Base-by-base conservation (phyloP, 2,888 invertebrate species). In the Cantharis nigra region DNA sequence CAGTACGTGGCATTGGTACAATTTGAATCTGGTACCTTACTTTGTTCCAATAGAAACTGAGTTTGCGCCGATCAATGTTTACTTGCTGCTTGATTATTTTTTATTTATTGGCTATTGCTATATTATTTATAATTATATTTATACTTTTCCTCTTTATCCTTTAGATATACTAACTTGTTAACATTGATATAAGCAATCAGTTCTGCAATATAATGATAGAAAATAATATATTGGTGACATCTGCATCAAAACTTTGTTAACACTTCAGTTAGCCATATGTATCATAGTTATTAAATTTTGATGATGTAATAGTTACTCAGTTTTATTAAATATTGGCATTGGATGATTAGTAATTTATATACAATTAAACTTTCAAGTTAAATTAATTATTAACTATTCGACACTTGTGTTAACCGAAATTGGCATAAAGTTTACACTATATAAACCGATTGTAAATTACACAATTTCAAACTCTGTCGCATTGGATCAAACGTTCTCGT, bases 381-480 rank as follows among this genome's bases (percentile, higher is more conserved):
- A 67, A 67, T 67, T 67, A 67, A 67, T 67, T 67, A 67, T 67
- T 26, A 67, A 67, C 20, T 67, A 26, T 26, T 67, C 16, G 65
- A 23, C 20, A 26, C 65, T 67, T 18, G 20, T 26, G 65, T 67
- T 23, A 23, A 67, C 26, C 26, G 23, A 23, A 67, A 67, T 67
- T 67, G 65, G 26, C 16, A 67, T 20, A 67, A 67, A 67, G 65
- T 67, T 67, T 67, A 26, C 65, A 72, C 72, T 73, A 73, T 26
- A 69, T 73, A 73, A 73, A 69, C 69, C 73, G 23, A 74, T 74
- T 74, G 74, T 74, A 70, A 70, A 74, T 74, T 74, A 74, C n/a
- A 74, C 74, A 69, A 74, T 63, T 69, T 74, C 63, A 63, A 74
- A 63, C 74, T 63, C 63, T 63, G 69, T 74, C 74, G 70, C 63